Evolutionary conservation across 2,888 invertebrate species (phyloP), one percentile per base, ranked within the genome.

Genomic region (Amblyteles armatorius): DNA sequence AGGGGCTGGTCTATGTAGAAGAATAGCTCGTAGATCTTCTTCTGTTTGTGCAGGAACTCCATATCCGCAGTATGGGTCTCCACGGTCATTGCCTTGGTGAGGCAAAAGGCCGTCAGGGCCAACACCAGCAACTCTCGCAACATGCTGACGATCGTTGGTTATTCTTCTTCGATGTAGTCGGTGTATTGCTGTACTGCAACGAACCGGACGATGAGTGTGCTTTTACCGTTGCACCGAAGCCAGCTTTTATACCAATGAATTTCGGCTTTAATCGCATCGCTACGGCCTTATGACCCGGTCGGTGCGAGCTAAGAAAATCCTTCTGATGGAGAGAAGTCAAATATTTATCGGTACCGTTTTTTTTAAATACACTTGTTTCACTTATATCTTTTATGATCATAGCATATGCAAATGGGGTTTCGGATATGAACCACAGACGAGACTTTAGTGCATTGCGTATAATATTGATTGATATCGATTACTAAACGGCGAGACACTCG

Each of bases 1-100:
- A 88, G 87, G 63, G 88, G 87, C 76, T 94, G 93, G 44, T 91
- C 90, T 4, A 93, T 82, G 88, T 90, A 93, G 84, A 91, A 88
- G 82, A 93, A 86, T 0, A 94, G 89, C 19, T 93, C 93, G 88
- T 91, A 93, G 83, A 94, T 87, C 84, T 93, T 92, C 90, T 93
- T 93, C 85, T 94, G 93, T 74, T 92, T 92, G 71, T 92, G 90
- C 19, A 94, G 90, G 86, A 92, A 93, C 11, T 93, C 93, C 88
- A 93, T 89, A 84, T 93, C 92, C 52, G 93, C 94, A n/a, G 92
- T 92, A 29, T 86, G 89, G 2, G 86, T 87, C 68, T 87, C 85
- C 60, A 86, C 83, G 16, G 76, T 57, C 22, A 79, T 29, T 71
- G 89, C 92, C 83, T 90, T 82, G 29, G 90, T 71, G 68, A 89